Conservation (phyloP, 1,140 invertebrate species). For the Cherax quadricarinatus region DNA sequence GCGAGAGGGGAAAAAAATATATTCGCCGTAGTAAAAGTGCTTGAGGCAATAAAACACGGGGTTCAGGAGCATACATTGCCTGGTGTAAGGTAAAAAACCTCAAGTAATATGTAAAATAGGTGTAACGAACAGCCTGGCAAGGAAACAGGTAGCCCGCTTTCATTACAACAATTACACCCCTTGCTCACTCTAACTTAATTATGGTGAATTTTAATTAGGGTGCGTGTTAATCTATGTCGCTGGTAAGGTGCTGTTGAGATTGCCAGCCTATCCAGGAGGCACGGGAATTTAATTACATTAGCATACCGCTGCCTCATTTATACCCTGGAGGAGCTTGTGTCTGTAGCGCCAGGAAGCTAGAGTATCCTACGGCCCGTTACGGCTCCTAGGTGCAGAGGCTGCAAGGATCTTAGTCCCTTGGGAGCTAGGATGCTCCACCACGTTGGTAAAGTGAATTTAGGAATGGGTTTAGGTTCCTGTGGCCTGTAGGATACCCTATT, state of each 20-base stretch:
- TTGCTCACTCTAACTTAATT: slow-evolving; percentile 56
- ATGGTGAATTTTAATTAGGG: slow-evolving; percentile 62
- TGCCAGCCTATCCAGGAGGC: slow-evolving; percentile 48
- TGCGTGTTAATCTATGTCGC: slow-evolving; percentile 53
- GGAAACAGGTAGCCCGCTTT: slow-evolving; percentile 26
- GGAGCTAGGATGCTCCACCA: background rate
- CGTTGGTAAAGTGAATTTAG: no score
- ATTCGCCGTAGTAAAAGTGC: background rate
- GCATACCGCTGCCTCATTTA: slow-evolving; percentile 48
- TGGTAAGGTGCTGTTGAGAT: slow-evolving; percentile 60
- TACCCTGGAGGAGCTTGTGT: slow-evolving; percentile 1
- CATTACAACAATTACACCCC: slow-evolving; percentile 67
- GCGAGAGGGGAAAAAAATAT: background rate
- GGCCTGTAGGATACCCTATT: no score
- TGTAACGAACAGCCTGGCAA: slow-evolving; percentile 41
- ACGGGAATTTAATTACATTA: slow-evolving; percentile 62
- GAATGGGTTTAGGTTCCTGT: no score
- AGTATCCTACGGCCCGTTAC: background rate
- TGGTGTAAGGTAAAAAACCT: background rate
- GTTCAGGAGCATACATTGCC: slow-evolving; percentile 5
- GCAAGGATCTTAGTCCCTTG: background rate
- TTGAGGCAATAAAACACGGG: slow-evolving; percentile 25
- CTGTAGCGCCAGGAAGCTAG: background rate
- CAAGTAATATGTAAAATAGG: slow-evolving; percentile 57
- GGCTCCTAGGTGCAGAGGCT: background rate